phyloP scores from a whole-genome alignment of 1,140 invertebrate species.

The Antheraea pernyi region DNA sequence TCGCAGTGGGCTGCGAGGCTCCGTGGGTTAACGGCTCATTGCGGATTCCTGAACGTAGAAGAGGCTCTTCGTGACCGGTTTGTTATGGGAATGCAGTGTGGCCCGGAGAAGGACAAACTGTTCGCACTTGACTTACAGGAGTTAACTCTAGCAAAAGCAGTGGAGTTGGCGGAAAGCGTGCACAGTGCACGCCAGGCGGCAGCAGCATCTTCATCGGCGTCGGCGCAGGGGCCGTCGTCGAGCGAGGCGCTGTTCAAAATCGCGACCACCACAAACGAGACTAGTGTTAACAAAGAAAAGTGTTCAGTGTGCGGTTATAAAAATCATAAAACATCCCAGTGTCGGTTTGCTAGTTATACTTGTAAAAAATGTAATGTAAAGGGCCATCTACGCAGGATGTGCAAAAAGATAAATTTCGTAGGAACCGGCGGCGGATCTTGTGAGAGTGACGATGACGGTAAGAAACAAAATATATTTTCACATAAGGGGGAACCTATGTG shows the following conservation, averaged over 20 bases:
- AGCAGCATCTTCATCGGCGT: background rate
- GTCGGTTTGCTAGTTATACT: conserved; percentile 33
- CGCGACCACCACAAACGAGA: background rate
- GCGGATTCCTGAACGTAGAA: conserved; percentile 29
- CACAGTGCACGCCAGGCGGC: conserved; percentile 26
- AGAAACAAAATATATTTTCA: conserved; percentile 26
- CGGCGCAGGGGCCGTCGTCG: background rate
- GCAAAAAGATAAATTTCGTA: conserved; percentile 23
- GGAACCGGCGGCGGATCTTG: conserved; percentile 1
- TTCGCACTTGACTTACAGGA: conserved; percentile 22
- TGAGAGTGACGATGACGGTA: conserved; percentile 29
- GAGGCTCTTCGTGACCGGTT: conserved; percentile 18
- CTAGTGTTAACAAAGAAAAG: conserved; percentile 7
- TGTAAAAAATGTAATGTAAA: conserved; percentile 36
- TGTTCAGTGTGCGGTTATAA: conserved; percentile 28
- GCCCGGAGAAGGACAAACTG: conserved; percentile 30
- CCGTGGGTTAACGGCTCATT: conserved; percentile 31
- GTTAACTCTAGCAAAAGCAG: conserved; percentile 27
- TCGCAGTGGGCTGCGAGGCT: conserved; percentile 39
- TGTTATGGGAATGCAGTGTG: conserved; percentile 16
- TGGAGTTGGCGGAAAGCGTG: conserved; percentile 34
- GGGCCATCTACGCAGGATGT: conserved; percentile 25
- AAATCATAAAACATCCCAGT: too few species aligned
- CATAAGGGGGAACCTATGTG: conserved; percentile 18
- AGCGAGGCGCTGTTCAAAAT: conserved; percentile 3